Base-by-base conservation (phyloP, 2,113 vertebrate genomes). In the Typhlomys cinereus region DNA sequence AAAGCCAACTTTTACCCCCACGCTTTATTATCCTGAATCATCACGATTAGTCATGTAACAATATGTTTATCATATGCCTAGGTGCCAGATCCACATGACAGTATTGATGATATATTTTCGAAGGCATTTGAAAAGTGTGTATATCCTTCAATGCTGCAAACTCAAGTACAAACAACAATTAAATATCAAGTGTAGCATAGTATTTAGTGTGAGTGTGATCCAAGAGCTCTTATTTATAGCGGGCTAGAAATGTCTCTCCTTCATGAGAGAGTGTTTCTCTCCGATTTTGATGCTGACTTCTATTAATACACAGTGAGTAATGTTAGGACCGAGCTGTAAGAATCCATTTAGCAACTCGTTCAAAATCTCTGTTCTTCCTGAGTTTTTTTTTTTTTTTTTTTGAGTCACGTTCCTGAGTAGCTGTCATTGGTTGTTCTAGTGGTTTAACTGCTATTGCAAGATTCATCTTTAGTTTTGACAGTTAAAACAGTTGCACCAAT, bases 1-100 rank as follows among this genome's bases (percentile, higher is more conserved):
- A 93, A 91, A 76, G 70, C n/a, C 64, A 93, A 89, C 29, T 62
- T 96, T 92, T 91, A 95, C 48, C 88, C 88, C 48, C 94, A 88
- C 81, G 85, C 83, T 94, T 92, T 66, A 57, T 41, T 93, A 92
- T 39, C 95, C 96, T 97, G 95, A 97, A 96, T 97, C 96, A 96
- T 73, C 52, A 90, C 92, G 89, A 97, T 96, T 97, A 96, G 95
- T 97, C 95, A 89, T 85, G 50, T 79, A 36, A 67, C 81, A 95
- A 73, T 90, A 96, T 54, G 92, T 85, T 93, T 97, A 96, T 96
- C 96, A 94, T 78, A 90, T 34, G 9, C 61, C 91, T 91, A 64
- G 95, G 93, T 34, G 62, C 48, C 39, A 66, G 92, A 57, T 21
- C 87, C 92, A 88, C 1, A 0, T 62, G 57, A 31, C 15, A 84